Conservation (phyloP, 2,888 invertebrate species). For the Parapristionchus giblindavisi region DNA sequence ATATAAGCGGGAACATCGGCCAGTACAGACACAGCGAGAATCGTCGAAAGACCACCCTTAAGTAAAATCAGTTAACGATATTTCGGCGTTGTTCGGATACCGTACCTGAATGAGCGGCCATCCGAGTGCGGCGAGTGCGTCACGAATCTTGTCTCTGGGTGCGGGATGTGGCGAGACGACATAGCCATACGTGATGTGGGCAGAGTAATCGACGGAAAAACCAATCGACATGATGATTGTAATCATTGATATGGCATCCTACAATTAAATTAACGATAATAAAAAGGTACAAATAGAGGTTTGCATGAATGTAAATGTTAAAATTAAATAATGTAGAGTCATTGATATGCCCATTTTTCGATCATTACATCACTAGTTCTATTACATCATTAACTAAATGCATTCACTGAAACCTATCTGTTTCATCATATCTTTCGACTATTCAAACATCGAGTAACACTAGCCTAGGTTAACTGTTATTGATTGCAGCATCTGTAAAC, state of each 20-base stretch:
- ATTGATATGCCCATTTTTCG: not conserved
- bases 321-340: not conserved
- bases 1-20: slow-evolving; percentile 91
- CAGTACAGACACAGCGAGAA: slow-evolving; percentile 86
- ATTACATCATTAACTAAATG: not conserved
- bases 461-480: too few species aligned
- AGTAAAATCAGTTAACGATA: too few species aligned
- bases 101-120: slow-evolving; percentile 84
- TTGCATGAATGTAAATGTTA: not conserved
- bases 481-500: not conserved
- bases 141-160: slow-evolving; percentile 75
- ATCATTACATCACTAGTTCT: not conserved
- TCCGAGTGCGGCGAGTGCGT: slow-evolving; percentile 86
- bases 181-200: slow-evolving; percentile 72
- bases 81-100: not conserved
- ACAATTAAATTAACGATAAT: slow-evolving; percentile 58
- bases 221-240: slow-evolving; percentile 92
- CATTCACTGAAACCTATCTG: too few species aligned
- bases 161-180: slow-evolving; percentile 57
- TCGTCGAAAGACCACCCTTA: slow-evolving; percentile 83
- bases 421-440: too few species aligned
- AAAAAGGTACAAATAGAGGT: too few species aligned
- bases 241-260: slow-evolving; percentile 78
- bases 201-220: slow-evolving; percentile 93
- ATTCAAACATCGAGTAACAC: too few species aligned